phyloP scores from a whole-genome alignment of 2,113 vertebrate genomes.

The Chamaea fasciata region DNA sequence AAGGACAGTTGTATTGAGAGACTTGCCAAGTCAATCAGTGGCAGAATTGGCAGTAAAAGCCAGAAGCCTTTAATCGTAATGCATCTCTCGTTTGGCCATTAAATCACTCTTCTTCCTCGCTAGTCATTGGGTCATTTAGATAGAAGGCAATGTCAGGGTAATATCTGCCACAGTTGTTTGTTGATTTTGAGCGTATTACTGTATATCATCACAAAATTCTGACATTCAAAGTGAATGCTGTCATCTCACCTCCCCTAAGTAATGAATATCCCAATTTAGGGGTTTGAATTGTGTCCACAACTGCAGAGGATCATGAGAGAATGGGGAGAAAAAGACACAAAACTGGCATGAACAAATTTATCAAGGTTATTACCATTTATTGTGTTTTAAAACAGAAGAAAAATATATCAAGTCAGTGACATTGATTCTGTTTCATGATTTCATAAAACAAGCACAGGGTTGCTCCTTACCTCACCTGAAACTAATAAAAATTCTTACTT shows the following conservation, averaged over 20 bases:
- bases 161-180: slow-evolving; percentile 4
- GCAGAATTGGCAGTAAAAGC: slow-evolving; percentile 16
- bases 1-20: background rate
- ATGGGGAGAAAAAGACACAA: background rate
- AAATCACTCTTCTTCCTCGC: background rate
- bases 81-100: background rate
- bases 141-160: background rate
- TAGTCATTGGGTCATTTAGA: background rate
- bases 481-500: slow-evolving; percentile 41
- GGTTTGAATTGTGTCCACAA: slow-evolving; percentile 9
- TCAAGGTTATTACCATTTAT: slow-evolving; percentile 55
- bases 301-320: background rate
- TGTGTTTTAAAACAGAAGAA: slow-evolving; percentile 34
- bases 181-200: slow-evolving; percentile 39
- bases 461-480: slow-evolving; percentile 22
- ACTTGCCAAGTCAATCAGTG: slow-evolving; percentile 2
- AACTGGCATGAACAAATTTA: background rate
- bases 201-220: slow-evolving; percentile 33
- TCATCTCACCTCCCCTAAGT: slow-evolving; percentile 60
- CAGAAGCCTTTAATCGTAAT: background rate
- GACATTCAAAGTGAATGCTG: slow-evolving; percentile 59
- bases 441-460: slow-evolving; percentile 51
- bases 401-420: slow-evolving; percentile 48
- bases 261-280: slow-evolving; percentile 69
- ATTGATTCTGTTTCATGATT: slow-evolving; percentile 52